Percentiles rank a stretch among this genome's conserved stretches.
Conservation (phyloP, 2,113 vertebrate genomes). For the Cebidichthys violaceus region DNA sequence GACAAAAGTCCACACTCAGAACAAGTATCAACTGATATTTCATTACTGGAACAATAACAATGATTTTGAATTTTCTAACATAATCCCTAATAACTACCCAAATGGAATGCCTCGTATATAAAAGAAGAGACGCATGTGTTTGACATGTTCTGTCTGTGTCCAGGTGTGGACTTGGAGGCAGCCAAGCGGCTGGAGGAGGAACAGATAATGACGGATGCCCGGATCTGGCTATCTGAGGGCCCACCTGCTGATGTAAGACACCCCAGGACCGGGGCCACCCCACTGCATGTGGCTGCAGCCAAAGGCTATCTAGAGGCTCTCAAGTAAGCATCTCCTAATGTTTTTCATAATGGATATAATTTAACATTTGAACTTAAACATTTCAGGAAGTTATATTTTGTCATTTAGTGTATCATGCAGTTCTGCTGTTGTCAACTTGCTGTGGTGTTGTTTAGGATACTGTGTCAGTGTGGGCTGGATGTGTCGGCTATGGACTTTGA, state of each 20-base stretch:
- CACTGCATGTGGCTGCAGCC: conserved; percentile 94
- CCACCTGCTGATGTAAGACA: conserved; percentile 86
- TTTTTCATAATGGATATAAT: neutral
- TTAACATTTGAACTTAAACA: neutral
- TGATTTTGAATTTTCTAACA: too few relatives aligned
- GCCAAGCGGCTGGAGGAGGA: conserved; percentile 91
- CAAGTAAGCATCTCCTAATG: conserved; percentile 81
- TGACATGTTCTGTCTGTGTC: neutral
- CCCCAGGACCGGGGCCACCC: conserved; percentile 90
- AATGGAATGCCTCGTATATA: neutral
- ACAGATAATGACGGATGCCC: conserved; percentile 91
- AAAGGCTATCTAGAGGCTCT: conserved; percentile 96
- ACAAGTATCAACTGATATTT: neutral
- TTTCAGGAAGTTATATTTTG: neutral
- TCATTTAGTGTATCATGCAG: neutral
- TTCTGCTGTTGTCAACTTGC: conserved; percentile 5
- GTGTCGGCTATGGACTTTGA: conserved; percentile 90
- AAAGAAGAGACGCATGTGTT: neutral
- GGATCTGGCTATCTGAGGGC: conserved; percentile 90
- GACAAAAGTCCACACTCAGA: neutral
- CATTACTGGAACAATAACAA: too few relatives aligned
- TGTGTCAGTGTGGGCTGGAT: conserved; percentile 93
- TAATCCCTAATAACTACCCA: neutral
- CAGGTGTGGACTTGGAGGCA: conserved; percentile 91
- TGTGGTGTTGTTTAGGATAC: conserved; percentile 80